These are phyloP conservation scores for Hyppa rectilinea DNA, from an alignment of 2,888 invertebrate genomes.

Conservation along the genomic window DNA sequence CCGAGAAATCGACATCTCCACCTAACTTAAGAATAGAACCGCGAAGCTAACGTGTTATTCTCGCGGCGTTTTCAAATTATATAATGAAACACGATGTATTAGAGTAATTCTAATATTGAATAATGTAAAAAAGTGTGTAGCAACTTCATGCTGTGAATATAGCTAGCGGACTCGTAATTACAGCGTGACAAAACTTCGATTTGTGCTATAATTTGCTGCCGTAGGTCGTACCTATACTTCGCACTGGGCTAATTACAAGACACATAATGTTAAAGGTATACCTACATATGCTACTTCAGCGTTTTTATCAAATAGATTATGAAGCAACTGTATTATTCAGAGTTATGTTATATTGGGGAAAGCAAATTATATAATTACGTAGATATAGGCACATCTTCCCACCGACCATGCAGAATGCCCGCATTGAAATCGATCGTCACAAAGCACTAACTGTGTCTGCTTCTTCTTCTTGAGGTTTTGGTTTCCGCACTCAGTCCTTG, in stretches of 20 bases:
- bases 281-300: not conserved
- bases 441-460: not conserved
- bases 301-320: not conserved
- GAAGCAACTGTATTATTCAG: not conserved
- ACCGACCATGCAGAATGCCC: slow-evolving; percentile 1
- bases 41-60: slow-evolving; percentile 1
- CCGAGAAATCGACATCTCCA: slow-evolving; percentile 9
- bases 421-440: slow-evolving; percentile 30
- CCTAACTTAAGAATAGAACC: slow-evolving; percentile 1
- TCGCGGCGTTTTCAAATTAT: slow-evolving; percentile 8
- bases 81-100: slow-evolving; percentile 19
- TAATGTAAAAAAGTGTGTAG: slow-evolving; percentile 12
- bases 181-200: slow-evolving; percentile 26
- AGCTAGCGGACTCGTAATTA: slow-evolving; percentile 26
- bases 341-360: not conserved
- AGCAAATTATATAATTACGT: not conserved
- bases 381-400: not conserved
- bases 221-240: not conserved
- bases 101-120: slow-evolving; percentile 10
- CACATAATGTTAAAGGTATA: slow-evolving; percentile 36
- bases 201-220: slow-evolving; percentile 14
- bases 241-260: slow-evolving; percentile 2
- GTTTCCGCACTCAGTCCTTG: too few species aligned
- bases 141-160: slow-evolving; percentile 31
- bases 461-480: too few species aligned